phyloP scores from a whole-genome alignment of 2,888 invertebrate genomes.

The Melangyna quadrimaculata region DNA sequence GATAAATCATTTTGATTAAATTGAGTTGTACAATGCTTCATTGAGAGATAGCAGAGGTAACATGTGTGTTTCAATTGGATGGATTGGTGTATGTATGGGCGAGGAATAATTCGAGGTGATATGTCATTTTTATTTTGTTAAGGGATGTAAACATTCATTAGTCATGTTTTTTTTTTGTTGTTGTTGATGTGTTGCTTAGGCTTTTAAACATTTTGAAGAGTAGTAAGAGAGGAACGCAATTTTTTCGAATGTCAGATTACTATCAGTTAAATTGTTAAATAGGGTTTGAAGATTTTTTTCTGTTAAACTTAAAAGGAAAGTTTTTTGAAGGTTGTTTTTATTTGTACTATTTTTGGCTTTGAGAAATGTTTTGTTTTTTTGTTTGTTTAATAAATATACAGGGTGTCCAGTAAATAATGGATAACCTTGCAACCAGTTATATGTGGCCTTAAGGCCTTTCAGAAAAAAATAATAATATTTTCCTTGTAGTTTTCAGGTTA shows the following conservation, averaged over 20 bases:
- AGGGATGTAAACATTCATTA: slow-evolving; percentile 26
- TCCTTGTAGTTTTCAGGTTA: too few relatives aligned
- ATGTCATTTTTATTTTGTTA: slow-evolving; percentile 21
- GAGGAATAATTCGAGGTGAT: slow-evolving; percentile 31
- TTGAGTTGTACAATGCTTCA: slow-evolving; percentile 47
- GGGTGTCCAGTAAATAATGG: too few relatives aligned
- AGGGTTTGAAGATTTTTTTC: not conserved
- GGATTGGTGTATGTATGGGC: too few relatives aligned
- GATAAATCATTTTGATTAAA: slow-evolving; percentile 68
- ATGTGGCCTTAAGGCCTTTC: too few relatives aligned
- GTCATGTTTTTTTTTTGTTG: slow-evolving; percentile 18
- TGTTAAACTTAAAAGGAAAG: too few relatives aligned
- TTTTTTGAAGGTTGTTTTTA: too few relatives aligned
- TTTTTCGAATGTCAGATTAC: not conserved
- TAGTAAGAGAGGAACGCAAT: not conserved
- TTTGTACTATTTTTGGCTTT: too few relatives aligned
- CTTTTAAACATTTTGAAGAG: not conserved
- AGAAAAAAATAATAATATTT: too few relatives aligned
- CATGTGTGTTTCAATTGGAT: slow-evolving; percentile 43
- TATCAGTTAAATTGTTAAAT: not conserved
- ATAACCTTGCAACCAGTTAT: too few relatives aligned
- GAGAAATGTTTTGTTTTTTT: too few relatives aligned
- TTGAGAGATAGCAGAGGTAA: slow-evolving; percentile 4
- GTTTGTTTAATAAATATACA: too few relatives aligned
- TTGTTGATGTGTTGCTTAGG: not conserved